Evolutionary conservation across 2,888 invertebrate species (phyloP).

Genomic region (Drosophila parthenogenetica): DNA sequence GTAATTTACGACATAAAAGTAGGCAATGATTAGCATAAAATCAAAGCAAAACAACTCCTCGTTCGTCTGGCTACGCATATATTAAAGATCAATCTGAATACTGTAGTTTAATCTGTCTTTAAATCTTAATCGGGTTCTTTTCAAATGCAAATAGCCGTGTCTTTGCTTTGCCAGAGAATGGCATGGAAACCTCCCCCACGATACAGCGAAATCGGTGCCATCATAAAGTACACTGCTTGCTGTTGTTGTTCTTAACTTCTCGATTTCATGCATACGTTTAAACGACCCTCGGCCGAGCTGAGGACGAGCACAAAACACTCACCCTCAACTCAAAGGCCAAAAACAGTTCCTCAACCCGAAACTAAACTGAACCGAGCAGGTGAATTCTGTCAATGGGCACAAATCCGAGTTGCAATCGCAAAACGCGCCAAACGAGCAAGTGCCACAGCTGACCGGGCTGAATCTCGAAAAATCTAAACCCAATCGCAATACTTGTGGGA

Average conservation of each 20-base stretch:
- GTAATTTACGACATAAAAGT: conserved; percentile 1
- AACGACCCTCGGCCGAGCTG: conserved; percentile 48
- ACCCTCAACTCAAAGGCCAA: conserved; percentile 33
- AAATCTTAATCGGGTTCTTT: background rate
- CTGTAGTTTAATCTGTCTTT: background rate
- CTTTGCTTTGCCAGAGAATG: conserved; percentile 10
- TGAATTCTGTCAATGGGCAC: conserved; percentile 74
- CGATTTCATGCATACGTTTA: conserved; percentile 72
- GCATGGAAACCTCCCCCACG: conserved; percentile 66
- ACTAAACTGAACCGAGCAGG: conserved; percentile 61
- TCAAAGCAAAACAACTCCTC: background rate
- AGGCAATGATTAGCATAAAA: conserved; percentile 3
- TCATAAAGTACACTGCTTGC: conserved; percentile 32
- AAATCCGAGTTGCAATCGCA: conserved; percentile 34
- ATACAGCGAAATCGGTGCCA: conserved; percentile 49
- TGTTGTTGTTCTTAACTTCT: conserved; percentile 63
- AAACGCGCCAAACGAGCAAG: conserved; percentile 62
- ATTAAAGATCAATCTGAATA: background rate
- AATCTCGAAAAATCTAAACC: conserved; percentile 51
- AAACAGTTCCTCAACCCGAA: background rate
- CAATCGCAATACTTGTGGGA: conserved; percentile 84
- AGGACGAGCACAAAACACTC: conserved; percentile 32
- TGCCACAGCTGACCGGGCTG: conserved; percentile 72
- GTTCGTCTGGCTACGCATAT: background rate
- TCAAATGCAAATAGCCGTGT: conserved; percentile 32